Percentiles rank a stretch among this genome's conserved stretches.
phyloP scores from a whole-genome alignment of 2,113 vertebrate species.

The Xyrauchen texanus region DNA sequence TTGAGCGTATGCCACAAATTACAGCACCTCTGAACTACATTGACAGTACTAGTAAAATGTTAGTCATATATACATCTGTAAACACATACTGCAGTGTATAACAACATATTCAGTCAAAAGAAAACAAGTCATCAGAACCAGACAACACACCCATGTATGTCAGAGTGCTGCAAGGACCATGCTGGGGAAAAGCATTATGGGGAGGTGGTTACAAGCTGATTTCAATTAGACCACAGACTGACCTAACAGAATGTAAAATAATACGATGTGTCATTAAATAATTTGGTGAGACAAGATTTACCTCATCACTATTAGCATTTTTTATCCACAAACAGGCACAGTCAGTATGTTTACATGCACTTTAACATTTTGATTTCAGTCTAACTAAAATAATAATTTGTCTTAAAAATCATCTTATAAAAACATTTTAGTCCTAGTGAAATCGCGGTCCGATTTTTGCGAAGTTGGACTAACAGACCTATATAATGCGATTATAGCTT shows the following conservation, averaged over 20 bases:
- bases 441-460: too few relatives aligned
- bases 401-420: too few relatives aligned
- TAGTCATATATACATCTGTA: not conserved
- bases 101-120: not conserved
- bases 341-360: too few relatives aligned
- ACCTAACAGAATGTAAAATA: not conserved
- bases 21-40: not conserved
- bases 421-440: too few relatives aligned
- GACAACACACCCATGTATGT: conserved; percentile 8
- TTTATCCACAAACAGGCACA: not conserved
- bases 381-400: too few relatives aligned
- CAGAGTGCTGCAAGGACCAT: not conserved
- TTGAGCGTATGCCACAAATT: conserved; percentile 29
- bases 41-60: not conserved
- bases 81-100: not conserved
- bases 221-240: not conserved
- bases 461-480: too few relatives aligned
- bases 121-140: not conserved
- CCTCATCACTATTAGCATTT: not conserved
- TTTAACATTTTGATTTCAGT: too few relatives aligned
- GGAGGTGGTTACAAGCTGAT: not conserved
- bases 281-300: not conserved
- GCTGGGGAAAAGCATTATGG: not conserved
- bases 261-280: not conserved
- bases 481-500: too few relatives aligned